Conservation (phyloP, 37 sponge, comb jelly and placozoan species). For the Petrosia ficiformis region DNA sequence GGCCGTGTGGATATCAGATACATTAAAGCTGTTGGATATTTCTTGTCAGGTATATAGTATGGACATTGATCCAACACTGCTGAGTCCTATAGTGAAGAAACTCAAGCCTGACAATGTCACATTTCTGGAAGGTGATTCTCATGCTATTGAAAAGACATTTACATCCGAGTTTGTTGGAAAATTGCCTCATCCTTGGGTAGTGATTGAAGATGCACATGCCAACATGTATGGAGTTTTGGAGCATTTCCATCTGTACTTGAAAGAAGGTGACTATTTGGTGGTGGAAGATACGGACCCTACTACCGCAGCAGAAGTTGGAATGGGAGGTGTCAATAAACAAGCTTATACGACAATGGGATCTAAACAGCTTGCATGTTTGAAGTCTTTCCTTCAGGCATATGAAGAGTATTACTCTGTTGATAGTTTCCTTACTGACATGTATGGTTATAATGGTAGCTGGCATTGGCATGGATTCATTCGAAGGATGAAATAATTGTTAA, state of each 20-base stretch:
- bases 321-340: not conserved
- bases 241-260: constrained; percentile 37
- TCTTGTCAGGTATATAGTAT: constrained; percentile 25
- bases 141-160: constrained; percentile 45
- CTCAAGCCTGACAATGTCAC: constrained; percentile 43
- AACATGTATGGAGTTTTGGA: constrained; percentile 36
- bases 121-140: constrained; percentile 51
- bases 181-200: constrained; percentile 47
- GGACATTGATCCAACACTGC: constrained; percentile 50
- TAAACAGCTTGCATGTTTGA: constrained; percentile 2
- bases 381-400: constrained; percentile 35
- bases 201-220: constrained; percentile 66
- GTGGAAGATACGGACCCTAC: constrained; percentile 55
- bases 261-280: constrained; percentile 57
- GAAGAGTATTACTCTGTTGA: constrained; percentile 37
- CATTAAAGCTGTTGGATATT: constrained; percentile 3
- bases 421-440: constrained; percentile 45
- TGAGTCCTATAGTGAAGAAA: constrained; percentile 10
- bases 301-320: constrained; percentile 2
- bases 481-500: too few relatives aligned
- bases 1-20: constrained; percentile 60
- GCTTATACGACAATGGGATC: constrained; percentile 1
- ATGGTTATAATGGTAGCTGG: constrained; percentile 55
- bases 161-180: constrained; percentile 11
- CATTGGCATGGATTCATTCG: constrained; percentile 51